phyloP scores from a whole-genome alignment of 2,113 vertebrate species.

The Pachypanchax playfairii region DNA sequence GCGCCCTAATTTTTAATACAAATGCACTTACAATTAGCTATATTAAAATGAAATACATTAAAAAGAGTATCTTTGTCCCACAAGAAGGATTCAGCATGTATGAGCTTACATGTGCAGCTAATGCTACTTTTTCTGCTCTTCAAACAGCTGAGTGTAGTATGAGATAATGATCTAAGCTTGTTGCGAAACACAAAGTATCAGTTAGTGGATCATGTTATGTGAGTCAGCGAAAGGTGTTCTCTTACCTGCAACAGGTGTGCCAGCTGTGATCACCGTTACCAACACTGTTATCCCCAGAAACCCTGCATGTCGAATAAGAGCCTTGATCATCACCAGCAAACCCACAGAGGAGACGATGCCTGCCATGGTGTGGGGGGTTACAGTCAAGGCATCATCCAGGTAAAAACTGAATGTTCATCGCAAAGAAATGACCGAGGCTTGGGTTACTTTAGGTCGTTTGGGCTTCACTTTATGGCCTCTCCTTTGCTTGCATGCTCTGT shows the following conservation, averaged over 20 bases:
- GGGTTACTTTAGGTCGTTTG: neutral
- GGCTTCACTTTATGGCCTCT: constrained; percentile 28
- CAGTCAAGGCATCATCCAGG: constrained; percentile 75
- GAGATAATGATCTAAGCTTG: constrained; percentile 2
- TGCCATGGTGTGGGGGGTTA: constrained; percentile 65
- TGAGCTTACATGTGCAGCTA: neutral
- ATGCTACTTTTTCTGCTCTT: neutral
- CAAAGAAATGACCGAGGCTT: constrained; percentile 1
- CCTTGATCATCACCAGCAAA: constrained; percentile 48
- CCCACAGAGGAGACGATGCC: constrained; percentile 60
- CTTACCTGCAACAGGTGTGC: constrained; percentile 78
- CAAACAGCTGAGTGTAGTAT: neutral
- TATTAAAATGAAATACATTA: neutral
- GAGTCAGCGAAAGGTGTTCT: constrained; percentile 30
- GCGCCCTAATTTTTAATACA: no score
- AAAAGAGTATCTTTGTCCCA: neutral
- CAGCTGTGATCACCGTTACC: constrained; percentile 67
- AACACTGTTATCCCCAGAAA: constrained; percentile 67
- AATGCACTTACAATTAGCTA: neutral
- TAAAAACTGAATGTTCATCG: constrained; percentile 42
- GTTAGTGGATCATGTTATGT: constrained; percentile 11
- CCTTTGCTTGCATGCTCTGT: constrained; percentile 31
- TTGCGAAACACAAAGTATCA: constrained; percentile 30
- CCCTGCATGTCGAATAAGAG: constrained; percentile 34
- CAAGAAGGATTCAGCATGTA: neutral